Evolutionary conservation across 2,113 vertebrate genomes (phyloP).

Genomic region (Trematocara macrostoma): DNA sequence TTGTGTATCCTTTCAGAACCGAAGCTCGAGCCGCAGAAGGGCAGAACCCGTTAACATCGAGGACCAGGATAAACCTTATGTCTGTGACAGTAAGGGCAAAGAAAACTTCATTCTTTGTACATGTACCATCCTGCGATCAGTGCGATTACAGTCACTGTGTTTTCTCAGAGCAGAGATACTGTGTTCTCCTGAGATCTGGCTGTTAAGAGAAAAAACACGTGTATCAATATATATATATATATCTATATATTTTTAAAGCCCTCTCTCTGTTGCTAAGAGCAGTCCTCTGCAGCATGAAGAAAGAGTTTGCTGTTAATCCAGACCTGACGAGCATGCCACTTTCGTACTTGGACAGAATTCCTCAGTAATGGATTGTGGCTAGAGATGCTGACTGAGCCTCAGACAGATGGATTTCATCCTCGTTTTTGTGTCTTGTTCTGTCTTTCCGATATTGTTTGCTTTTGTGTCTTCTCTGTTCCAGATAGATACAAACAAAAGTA

Average conservation of each 20-base stretch:
- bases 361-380: slow-evolving; percentile 15
- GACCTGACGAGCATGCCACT: slow-evolving; percentile 59
- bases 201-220: neutral
- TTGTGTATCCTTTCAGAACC: slow-evolving; percentile 74
- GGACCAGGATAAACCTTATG: slow-evolving; percentile 96
- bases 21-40: slow-evolving; percentile 86
- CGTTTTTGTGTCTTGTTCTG: slow-evolving; percentile 55
- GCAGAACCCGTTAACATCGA: slow-evolving; percentile 83
- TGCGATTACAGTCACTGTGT: neutral
- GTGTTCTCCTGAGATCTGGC: neutral
- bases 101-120: neutral
- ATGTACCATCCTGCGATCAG: neutral
- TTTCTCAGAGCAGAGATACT: neutral
- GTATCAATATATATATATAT: neutral
- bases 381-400: slow-evolving; percentile 21
- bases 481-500: slow-evolving; percentile 93
- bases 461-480: slow-evolving; percentile 83
- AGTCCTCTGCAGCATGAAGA: slow-evolving; percentile 53
- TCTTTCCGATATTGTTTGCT: slow-evolving; percentile 61
- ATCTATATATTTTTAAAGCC: neutral
- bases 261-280: slow-evolving; percentile 15
- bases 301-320: slow-evolving; percentile 33
- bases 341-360: neutral
- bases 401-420: slow-evolving; percentile 44
- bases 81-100: slow-evolving; percentile 92